Base-by-base conservation (phyloP, 2,797 vertebrate genomes). In the Nasua narica region DNA sequence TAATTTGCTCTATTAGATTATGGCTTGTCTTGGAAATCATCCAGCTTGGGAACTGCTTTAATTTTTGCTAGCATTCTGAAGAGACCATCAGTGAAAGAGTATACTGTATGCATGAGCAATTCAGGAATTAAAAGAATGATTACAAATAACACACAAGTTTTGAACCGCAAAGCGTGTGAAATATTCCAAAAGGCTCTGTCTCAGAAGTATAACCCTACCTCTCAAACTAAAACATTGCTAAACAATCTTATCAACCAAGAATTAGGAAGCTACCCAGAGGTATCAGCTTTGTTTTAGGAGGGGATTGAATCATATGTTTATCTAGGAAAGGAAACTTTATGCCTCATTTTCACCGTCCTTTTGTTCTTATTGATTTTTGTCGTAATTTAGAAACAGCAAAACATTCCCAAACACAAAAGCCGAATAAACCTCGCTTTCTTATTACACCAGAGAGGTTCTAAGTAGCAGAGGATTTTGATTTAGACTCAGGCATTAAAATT, bases 401-500 rank as follows among this genome's bases (percentile, higher is more conserved):
- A 97, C 89, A 91, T 78, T 98, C 74, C 84, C 78, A 90, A 98
- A 96, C 93, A 97, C 87, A 97, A 97, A 98, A 97, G 83, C 95
- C 97, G 87, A 97, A 96, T 98, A 98, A 98, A 84, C 50, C 97
- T 97, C 82, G 29, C 85, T 97, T 83, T 94, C 77, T 97, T 98
- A 98, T 98, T 98, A 97, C 97, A 98, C 98, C 52, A 97, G 98
- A 98, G 98, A 98, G 94, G 43, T 81, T 96, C 98, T 98, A 98
- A 98, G 97, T 95, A 97, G 98, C 87, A 93, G 97, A 98, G 96
- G 95, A 98, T 98, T 98, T 98, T 98, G 98, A 98, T 98, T 98
- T 98, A 98, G 98, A 98, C 97, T 97, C 93, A 87, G 97, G 90
- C 96, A 98, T 98, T 98, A 98, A 99, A 98, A 98, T 98, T 98